These are phyloP conservation scores for Tribolium madens DNA, from an alignment of 1,140 invertebrate species.

Conservation along the genomic window DNA sequence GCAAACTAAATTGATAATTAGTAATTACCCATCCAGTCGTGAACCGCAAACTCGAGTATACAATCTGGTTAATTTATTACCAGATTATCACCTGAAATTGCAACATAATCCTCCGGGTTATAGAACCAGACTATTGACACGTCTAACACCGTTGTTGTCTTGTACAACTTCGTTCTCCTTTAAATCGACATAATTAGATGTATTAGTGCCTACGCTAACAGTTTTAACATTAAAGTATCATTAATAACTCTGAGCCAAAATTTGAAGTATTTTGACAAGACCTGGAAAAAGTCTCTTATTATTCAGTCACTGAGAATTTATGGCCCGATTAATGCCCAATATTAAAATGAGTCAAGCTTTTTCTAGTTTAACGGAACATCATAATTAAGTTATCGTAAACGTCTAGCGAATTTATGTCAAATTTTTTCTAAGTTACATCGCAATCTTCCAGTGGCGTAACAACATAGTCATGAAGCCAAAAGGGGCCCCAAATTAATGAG, in stretches of 20 bases:
- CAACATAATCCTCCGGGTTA: slow-evolving; percentile 5
- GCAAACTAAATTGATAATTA: neutral
- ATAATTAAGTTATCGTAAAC: slow-evolving; percentile 35
- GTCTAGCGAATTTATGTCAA: slow-evolving; percentile 21
- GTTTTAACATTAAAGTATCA: slow-evolving; percentile 20
- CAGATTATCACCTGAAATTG: slow-evolving; percentile 6
- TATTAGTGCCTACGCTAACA: slow-evolving; percentile 33
- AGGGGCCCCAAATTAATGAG: too few relatives aligned
- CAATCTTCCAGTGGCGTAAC: neutral
- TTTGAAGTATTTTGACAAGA: slow-evolving; percentile 1
- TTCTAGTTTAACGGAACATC: slow-evolving; percentile 12
- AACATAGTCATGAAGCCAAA: too few relatives aligned
- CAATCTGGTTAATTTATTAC: slow-evolving; percentile 9
- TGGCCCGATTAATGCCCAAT: slow-evolving; percentile 5
- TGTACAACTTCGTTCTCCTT: neutral
- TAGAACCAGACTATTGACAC: neutral
- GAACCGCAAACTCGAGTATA: neutral
- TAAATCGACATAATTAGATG: slow-evolving; percentile 28
- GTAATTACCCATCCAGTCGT: neutral
- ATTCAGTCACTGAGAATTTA: slow-evolving; percentile 18
- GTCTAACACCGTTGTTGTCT: slow-evolving; percentile 6
- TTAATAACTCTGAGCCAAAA: slow-evolving; percentile 8
- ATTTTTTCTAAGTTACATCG: neutral
- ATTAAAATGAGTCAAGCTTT: slow-evolving; percentile 6
- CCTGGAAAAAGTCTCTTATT: neutral